Conservation (phyloP, 2,113 vertebrate species). For the Hyaena hyaena region DNA sequence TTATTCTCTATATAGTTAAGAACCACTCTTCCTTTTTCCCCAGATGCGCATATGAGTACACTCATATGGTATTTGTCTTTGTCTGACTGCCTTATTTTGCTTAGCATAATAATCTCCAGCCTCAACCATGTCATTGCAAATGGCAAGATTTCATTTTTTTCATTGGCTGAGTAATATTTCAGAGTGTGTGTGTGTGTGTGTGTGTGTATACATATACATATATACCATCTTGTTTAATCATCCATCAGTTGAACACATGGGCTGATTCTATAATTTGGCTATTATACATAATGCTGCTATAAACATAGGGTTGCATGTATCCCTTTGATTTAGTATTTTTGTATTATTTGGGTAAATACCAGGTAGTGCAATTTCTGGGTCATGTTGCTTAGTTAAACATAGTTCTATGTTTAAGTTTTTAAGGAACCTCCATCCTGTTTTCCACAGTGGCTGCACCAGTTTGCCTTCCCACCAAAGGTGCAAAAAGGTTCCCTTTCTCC, state of each 20-base stretch:
- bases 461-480: background rate
- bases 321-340: background rate
- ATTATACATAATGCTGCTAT: background rate
- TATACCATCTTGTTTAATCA: too few relatives aligned
- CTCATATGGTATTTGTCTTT: background rate
- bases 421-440: background rate
- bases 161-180: background rate
- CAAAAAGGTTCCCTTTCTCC: background rate
- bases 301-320: background rate
- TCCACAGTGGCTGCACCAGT: background rate
- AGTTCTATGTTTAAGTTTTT: background rate
- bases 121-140: background rate
- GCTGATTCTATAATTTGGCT: background rate
- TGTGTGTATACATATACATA: too few relatives aligned
- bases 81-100: background rate
- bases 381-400: too few relatives aligned
- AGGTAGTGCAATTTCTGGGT: background rate
- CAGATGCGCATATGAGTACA: background rate
- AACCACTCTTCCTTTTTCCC: background rate
- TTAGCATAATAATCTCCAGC: background rate
- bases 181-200: too few relatives aligned
- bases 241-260: background rate
- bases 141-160: background rate
- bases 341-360: background rate
- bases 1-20: background rate